These are phyloP conservation scores for Ellobius talpinus DNA, from an alignment of 2,113 vertebrate species.

Conservation along the genomic window DNA sequence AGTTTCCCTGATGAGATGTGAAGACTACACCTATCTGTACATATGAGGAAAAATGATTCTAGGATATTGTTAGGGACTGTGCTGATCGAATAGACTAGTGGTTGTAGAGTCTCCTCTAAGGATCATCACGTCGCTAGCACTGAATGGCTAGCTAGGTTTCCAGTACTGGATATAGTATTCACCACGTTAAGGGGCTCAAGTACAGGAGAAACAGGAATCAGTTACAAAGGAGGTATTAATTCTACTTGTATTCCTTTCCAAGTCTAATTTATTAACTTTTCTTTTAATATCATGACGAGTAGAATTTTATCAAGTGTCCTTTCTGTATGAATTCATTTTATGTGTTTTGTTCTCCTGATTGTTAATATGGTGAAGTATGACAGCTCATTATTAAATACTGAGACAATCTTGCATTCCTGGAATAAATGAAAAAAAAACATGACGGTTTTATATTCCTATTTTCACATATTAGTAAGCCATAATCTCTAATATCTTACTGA, in stretches of 20 bases:
- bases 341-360: not conserved
- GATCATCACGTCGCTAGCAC: not conserved
- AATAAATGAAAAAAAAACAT: not conserved
- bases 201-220: not conserved
- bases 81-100: not conserved
- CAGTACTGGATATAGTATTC: not conserved
- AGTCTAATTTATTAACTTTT: not conserved
- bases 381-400: not conserved
- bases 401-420: not conserved
- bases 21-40: not conserved
- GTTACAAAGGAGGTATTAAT: not conserved
- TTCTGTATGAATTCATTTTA: not conserved
- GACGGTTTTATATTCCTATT: not conserved
- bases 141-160: not conserved
- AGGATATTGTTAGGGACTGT: not conserved
- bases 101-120: not conserved
- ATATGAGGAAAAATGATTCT: not conserved
- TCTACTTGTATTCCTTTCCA: not conserved
- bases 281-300: not conserved
- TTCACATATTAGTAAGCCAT: not conserved
- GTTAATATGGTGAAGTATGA: not conserved
- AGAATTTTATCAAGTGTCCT: not conserved
- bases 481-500: not conserved
- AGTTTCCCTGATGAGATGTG: not conserved
- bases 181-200: not conserved